These are phyloP conservation scores for Miltochrista miniata DNA, from an alignment of 2,888 invertebrate species.

Conservation along the genomic window DNA sequence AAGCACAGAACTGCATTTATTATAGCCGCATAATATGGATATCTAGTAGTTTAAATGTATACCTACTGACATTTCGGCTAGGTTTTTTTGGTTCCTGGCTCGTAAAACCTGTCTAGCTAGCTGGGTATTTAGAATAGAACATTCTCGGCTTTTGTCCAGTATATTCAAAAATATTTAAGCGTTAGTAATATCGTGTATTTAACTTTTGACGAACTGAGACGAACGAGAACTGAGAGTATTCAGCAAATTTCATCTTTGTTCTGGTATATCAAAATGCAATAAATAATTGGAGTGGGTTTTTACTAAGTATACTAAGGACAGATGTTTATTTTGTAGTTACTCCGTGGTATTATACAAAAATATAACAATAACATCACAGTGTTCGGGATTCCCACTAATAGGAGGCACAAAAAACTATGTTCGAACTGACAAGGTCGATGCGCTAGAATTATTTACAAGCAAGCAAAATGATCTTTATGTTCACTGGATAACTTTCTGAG, in stretches of 20 bases:
- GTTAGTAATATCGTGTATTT: conserved; percentile 1
- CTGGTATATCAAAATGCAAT: not conserved
- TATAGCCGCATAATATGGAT: conserved; percentile 29
- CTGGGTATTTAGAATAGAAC: conserved; percentile 36
- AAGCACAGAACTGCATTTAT: conserved; percentile 16
- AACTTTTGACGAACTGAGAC: not conserved
- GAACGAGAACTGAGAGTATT: not conserved
- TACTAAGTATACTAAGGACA: not conserved
- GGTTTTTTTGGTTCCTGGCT: conserved; percentile 55
- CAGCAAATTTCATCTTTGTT: not conserved
- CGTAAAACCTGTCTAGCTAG: conserved; percentile 62
- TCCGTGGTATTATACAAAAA: conserved; percentile 37
- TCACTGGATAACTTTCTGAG: not conserved
- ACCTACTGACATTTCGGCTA: conserved; percentile 47
- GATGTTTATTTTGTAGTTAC: not conserved
- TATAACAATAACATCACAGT: conserved; percentile 37
- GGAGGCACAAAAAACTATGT: conserved; percentile 53
- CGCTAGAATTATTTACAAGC: conserved; percentile 27
- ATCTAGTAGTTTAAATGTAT: conserved; percentile 42
- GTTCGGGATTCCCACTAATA: conserved; percentile 62
- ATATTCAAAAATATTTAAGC: conserved; percentile 30
- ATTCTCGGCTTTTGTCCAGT: conserved; percentile 36
- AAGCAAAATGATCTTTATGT: not conserved
- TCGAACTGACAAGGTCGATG: conserved; percentile 55
- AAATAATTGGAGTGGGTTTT: conserved; percentile 1